Base-by-base conservation (phyloP, 1,140 invertebrate species). In the Macrosteles quadrilineatus region DNA sequence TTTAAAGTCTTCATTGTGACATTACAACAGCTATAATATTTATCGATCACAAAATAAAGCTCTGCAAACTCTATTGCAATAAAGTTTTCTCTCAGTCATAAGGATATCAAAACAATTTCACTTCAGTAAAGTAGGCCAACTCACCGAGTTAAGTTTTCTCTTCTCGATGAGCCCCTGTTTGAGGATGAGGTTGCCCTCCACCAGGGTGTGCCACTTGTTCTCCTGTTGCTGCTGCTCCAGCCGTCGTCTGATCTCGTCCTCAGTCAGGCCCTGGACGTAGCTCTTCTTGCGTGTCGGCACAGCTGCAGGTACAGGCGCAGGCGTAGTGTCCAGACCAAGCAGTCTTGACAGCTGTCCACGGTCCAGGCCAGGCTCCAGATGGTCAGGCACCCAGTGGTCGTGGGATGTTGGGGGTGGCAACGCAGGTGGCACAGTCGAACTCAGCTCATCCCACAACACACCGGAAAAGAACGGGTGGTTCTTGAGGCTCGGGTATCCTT, bases 161-260 rank as follows among this genome's bases (percentile, higher is more conserved):
- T 99, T 99, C 77, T 97, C 95, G 27, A 99, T 87, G 43, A 97
- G 85, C 0, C 97, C 97, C 79, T 96, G 92, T 81, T 98, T 98
- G 11, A 99, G 78, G 71, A 99, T 98, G 12, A 99, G 83, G 79
- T 98, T 92, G 31, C 90, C 89, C 65, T 94, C 88, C 17, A 97
- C 96, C 79, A 98, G 95, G 57, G 83, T 82, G 78, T 98, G 89
- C 88, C 91, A 98, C 75, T 88, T 88, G 80, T 90, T 95, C 67
- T 86, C 86, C 67, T 83, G 82, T 72, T 86, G 87, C 82, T 98
- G 97, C 50, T 85, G 82, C 77, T 91, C 89, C n/a, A 98, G 78
- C 67, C 86, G 82, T 47, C 81, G 81, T 68, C 82, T 81, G 73
- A 86, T 86, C 76, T 92, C 88, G 55, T 87, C 86, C 0, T 82